Percentiles rank a stretch among this genome's conserved stretches.
Evolutionary conservation across 2,797 vertebrate species (phyloP).

Genomic region (Eurystomus glaucurus): DNA sequence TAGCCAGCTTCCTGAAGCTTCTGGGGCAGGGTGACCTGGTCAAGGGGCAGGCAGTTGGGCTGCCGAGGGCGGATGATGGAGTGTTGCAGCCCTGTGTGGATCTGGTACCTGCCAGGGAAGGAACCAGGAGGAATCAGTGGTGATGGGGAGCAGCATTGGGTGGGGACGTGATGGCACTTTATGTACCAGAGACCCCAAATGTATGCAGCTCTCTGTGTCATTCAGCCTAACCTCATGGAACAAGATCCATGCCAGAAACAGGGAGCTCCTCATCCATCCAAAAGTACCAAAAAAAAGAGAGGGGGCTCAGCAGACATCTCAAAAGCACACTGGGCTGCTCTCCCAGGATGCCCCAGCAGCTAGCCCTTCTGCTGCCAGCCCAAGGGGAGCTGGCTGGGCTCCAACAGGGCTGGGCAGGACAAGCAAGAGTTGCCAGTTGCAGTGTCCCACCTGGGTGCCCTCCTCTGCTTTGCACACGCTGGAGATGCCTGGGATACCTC

Average conservation of each 20-base stretch:
- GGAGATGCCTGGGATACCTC: not conserved
- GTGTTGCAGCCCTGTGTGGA: conserved; percentile 97
- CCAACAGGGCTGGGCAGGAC: not conserved
- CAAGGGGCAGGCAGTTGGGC: conserved; percentile 95
- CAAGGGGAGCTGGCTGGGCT: not conserved
- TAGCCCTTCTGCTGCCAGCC: not conserved
- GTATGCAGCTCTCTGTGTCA: not conserved
- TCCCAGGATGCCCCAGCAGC: not conserved
- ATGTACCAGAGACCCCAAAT: not conserved
- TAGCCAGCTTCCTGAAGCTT: conserved; percentile 94
- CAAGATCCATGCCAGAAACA: not conserved
- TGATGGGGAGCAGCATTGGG: not conserved
- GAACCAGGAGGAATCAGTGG: not conserved
- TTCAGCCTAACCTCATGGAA: not conserved
- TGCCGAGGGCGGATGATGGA: conserved; percentile 97
- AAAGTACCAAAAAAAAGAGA: not conserved
- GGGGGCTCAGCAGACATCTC: not conserved
- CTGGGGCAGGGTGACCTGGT: conserved; percentile 94
- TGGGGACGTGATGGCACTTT: accelerated
- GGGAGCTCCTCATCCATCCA: accelerated
- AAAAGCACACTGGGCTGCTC: not conserved
- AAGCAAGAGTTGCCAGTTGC: not conserved
- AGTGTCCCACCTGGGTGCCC: not conserved
- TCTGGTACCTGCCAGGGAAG: conserved; percentile 90
- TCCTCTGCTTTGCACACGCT: not conserved